A percentile compares a stretch with the other conserved stretches of the same genome.
These are phyloP conservation scores for Callipepla squamata DNA, from an alignment of 2,113 vertebrate species.

Conservation along the genomic window DNA sequence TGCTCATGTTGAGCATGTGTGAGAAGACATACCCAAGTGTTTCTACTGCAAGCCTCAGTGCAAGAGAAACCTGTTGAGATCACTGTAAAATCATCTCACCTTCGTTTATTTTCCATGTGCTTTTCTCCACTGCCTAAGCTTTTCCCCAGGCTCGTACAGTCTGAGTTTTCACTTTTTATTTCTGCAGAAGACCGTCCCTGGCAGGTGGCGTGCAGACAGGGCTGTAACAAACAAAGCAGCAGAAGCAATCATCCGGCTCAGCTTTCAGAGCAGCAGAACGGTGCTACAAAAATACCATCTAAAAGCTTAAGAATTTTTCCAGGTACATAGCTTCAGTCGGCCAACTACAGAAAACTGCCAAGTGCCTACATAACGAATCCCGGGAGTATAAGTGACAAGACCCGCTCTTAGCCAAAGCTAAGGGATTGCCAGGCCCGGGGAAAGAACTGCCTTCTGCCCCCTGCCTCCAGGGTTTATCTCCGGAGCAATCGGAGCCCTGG, in stretches of 20 bases:
- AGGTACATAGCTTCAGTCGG: background rate
- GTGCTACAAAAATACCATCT: background rate
- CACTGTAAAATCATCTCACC: fast-evolving
- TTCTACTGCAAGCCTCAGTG: background rate
- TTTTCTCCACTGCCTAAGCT: background rate
- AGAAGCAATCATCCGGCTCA: background rate
- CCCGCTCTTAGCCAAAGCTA: no score
- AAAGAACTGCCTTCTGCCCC: no score
- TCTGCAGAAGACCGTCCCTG: background rate
- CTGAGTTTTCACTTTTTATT: background rate
- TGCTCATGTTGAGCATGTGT: fast-evolving
- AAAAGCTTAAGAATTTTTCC: background rate
- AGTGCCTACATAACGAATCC: fast-evolving
- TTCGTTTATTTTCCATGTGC: background rate
- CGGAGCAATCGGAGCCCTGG: background rate
- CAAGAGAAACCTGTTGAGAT: background rate
- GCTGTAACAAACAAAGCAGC: background rate
- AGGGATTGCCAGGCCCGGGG: no score
- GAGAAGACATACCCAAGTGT: background rate
- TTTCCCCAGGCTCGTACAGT: background rate
- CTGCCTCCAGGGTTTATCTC: background rate
- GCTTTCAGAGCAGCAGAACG: background rate
- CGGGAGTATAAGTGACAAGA: fast-evolving
- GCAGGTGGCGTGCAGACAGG: background rate
- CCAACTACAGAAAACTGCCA: fast-evolving